phyloP scores from a whole-genome alignment of 2,888 invertebrate genomes.

The Lycophotia porphyrea region DNA sequence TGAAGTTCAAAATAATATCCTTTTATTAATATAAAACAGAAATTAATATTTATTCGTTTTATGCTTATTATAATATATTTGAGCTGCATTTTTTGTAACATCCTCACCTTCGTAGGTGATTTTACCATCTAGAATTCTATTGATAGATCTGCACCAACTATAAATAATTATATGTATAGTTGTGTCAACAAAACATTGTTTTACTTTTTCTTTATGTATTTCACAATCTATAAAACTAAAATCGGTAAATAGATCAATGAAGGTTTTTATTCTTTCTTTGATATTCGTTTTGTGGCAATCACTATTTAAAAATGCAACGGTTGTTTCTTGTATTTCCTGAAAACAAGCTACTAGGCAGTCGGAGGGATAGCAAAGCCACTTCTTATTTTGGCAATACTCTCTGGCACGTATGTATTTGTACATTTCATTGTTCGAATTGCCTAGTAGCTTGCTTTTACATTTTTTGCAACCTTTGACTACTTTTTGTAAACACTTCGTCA shows the following conservation, averaged over 20 bases:
- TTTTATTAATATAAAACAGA: no score
- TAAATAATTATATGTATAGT: slow-evolving; percentile 3
- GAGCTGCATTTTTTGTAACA: background rate
- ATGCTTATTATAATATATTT: no score
- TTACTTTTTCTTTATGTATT: background rate
- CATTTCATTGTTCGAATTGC: background rate
- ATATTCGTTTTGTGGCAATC: slow-evolving; percentile 16
- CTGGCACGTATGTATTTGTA: slow-evolving; percentile 12
- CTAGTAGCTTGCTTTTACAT: slow-evolving; percentile 18
- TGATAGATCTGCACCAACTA: slow-evolving; percentile 12
- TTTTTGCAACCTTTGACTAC: slow-evolving; percentile 14
- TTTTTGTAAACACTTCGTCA: slow-evolving; percentile 14
- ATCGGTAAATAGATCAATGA: slow-evolving; percentile 13
- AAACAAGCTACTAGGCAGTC: slow-evolving; percentile 18
- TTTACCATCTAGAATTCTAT: background rate
- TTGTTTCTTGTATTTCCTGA: slow-evolving; percentile 20
- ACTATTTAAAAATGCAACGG: slow-evolving; percentile 15
- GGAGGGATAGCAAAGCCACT: slow-evolving; percentile 19
- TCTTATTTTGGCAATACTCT: slow-evolving; percentile 21
- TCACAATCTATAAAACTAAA: slow-evolving; percentile 17
- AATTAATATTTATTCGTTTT: no score
- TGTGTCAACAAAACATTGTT: slow-evolving; percentile 20
- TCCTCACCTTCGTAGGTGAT: slow-evolving; percentile 12
- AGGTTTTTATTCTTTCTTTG: slow-evolving; percentile 11
- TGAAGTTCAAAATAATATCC: no score